These are phyloP conservation scores for Holothuria leucospilota DNA, from an alignment of 53 echinoderm and acorn worm genomes.

Conservation along the genomic window DNA sequence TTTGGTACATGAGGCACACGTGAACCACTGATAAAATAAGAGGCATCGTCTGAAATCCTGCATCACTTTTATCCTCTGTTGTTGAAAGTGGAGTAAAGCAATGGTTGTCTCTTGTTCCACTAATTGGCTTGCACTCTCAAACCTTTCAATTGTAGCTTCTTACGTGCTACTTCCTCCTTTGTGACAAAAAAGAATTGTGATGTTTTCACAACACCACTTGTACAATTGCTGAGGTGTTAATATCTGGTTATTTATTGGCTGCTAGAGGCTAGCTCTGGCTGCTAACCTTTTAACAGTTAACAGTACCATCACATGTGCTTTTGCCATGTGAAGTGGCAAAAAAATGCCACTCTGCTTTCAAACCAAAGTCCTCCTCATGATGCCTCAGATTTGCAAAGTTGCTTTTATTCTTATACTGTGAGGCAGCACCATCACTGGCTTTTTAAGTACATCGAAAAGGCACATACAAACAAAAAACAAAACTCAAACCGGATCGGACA, in stretches of 20 bases:
- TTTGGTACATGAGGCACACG: not conserved
- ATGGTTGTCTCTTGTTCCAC: conserved; percentile 43
- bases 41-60: too few species aligned
- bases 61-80: too few species aligned
- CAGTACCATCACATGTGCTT: conserved; percentile 56
- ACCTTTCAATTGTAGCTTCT: conserved; percentile 30
- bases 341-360: conserved; percentile 57
- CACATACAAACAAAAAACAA: too few species aligned
- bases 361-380: conserved; percentile 28
- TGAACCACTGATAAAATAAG: too few species aligned
- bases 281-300: conserved; percentile 25
- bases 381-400: conserved; percentile 44
- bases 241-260: conserved; percentile 40
- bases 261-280: conserved; percentile 50
- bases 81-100: conserved; percentile 35
- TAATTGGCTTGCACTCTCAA: conserved; percentile 32
- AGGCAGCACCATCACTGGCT: conserved; percentile 58
- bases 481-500: too few species aligned
- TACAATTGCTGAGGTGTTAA: conserved; percentile 43
- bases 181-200: conserved; percentile 47
- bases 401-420: conserved; percentile 55
- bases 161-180: not conserved
- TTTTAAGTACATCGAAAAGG: too few species aligned
- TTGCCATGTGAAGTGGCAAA: conserved; percentile 70
- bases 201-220: conserved; percentile 33